phyloP scores from a whole-genome alignment of 1,140 invertebrate species.

The Solen grandis region DNA sequence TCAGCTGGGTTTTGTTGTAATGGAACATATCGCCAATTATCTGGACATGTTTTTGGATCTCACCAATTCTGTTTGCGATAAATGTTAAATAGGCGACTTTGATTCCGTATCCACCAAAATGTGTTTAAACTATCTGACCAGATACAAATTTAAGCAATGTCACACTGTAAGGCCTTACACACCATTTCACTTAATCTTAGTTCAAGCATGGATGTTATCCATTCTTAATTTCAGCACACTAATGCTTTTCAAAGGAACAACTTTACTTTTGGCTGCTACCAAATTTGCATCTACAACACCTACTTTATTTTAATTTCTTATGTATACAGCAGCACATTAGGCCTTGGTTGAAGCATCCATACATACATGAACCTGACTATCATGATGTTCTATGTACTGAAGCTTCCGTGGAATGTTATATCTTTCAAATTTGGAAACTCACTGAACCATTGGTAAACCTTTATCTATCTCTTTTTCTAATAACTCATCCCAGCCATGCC shows the following conservation, averaged over 20 bases:
- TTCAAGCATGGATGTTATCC: neutral
- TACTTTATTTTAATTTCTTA: no score
- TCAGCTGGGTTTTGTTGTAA: neutral
- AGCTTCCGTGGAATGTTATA: no score
- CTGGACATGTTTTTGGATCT: neutral
- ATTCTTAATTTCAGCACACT: constrained; percentile 1
- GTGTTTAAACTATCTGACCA: neutral
- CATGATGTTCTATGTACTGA: no score
- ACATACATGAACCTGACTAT: no score
- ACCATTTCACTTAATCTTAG: neutral
- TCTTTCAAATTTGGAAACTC: no score
- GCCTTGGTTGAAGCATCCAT: no score
- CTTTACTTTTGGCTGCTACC: neutral
- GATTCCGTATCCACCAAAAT: neutral
- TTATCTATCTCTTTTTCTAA: no score
- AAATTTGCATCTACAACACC: neutral
- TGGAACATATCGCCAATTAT: neutral
- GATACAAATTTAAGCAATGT: no score
- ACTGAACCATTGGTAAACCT: no score
- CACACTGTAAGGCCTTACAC: neutral
- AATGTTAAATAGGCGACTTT: neutral
- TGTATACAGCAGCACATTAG: no score
- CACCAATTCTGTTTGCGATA: neutral
- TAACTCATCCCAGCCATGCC: no score
- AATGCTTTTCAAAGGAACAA: constrained; percentile 1